These are phyloP conservation scores for Tyto alba DNA, from an alignment of 2,113 vertebrate genomes.

Conservation along the genomic window DNA sequence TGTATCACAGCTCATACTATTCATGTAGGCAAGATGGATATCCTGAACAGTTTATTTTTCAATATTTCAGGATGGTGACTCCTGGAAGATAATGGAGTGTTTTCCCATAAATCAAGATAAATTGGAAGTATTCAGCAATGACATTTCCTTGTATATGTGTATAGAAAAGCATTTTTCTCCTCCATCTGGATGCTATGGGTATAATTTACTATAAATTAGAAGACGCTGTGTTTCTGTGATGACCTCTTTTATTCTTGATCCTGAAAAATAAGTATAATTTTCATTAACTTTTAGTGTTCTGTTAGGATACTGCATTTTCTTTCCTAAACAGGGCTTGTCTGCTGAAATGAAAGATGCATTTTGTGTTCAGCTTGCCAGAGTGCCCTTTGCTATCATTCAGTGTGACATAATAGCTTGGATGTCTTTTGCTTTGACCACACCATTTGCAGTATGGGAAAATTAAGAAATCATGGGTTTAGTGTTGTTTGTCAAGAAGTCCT, in stretches of 20 bases:
- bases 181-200: neutral
- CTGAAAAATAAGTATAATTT: constrained; percentile 12
- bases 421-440: neutral
- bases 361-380: neutral
- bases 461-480: neutral
- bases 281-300: neutral
- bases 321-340: neutral
- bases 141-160: neutral
- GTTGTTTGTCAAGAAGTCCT: neutral
- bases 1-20: neutral
- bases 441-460: neutral
- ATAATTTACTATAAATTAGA: constrained; percentile 7
- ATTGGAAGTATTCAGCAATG: neutral
- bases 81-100: neutral
- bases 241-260: neutral
- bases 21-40: neutral
- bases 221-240: neutral
- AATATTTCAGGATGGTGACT: neutral
- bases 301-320: neutral
- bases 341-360: neutral
- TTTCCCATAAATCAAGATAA: neutral
- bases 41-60: neutral
- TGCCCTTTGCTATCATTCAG: neutral
- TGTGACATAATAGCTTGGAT: neutral
- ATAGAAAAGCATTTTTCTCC: neutral